Base-by-base conservation (phyloP, 2,888 invertebrate genomes). In the Ecliptopera silaceata region DNA sequence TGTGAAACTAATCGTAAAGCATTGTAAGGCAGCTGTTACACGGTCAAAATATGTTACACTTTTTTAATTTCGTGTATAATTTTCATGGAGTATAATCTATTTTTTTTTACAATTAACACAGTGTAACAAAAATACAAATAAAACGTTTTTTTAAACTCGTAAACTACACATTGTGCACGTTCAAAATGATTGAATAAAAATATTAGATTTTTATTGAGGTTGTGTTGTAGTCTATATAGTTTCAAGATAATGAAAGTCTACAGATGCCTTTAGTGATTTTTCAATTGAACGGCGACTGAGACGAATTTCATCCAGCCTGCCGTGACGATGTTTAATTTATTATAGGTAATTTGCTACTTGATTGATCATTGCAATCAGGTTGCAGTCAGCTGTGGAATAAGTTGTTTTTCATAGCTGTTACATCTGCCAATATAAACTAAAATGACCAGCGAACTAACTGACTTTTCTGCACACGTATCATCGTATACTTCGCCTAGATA, bases 221-320 rank as follows among this genome's bases (percentile, higher is more conserved):
- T 5, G 26, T 26, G 22, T 26, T 1, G 6, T 5, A 2, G 6
- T 26, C 26, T 17, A 38, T 38, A 15, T 15, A 38, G 15, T 38
- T 43, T 18, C n/a, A 18, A 41, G 11, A 22, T 22, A 49, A 44
- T 44, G 42, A 32, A 3, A 29, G 42, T 42, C 11, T 45, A 20
- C 31, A 31, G 38, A 22, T 8, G 17, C n/a, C 18, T 4, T 15
- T n/a, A 80, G 84, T 77, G 76, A 86, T 86, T 82, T 83, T 84
- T 82, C 81, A 82, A 85, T 80, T 73, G 65, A 70, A 63, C 74
- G 66, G 70, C 63, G 78, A 77, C 80, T 76, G 75, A 72, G 78
- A 79, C 78, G 69, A 78, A 87, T 86, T 77, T 71, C 71, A 78
- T 82, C 72, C 66, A 80, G 77, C 74, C 74, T 69, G 75, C 71